phyloP scores from a whole-genome alignment of 2,797 vertebrate species.

The Dipus sagitta region DNA sequence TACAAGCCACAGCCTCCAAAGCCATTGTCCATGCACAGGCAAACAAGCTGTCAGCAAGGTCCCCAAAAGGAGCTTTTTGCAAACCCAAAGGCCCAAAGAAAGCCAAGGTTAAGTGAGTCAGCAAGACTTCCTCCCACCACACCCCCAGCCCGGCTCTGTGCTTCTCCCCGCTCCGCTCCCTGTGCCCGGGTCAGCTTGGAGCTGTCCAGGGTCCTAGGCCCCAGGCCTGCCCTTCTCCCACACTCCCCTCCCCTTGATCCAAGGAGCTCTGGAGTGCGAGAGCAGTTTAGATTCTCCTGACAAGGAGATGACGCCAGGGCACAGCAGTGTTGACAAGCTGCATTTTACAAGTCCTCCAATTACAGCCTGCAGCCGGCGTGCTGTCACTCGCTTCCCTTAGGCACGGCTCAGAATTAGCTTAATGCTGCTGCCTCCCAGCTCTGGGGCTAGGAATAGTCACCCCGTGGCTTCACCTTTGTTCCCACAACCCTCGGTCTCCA shows the following conservation, averaged over 20 bases:
- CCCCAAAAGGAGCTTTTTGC: not conserved
- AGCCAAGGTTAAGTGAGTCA: not conserved
- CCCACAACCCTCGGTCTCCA: not conserved
- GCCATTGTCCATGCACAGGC: not conserved
- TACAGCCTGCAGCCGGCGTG: slow-evolving; percentile 79
- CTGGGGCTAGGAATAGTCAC: slow-evolving; percentile 84
- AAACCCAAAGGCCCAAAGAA: not conserved
- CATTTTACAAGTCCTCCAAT: slow-evolving; percentile 85
- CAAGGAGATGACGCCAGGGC: slow-evolving; percentile 48
- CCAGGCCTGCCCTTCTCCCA: not conserved
- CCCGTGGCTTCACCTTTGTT: slow-evolving; percentile 51
- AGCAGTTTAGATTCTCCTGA: slow-evolving; percentile 15
- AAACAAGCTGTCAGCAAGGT: not conserved
- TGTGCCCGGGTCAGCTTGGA: not conserved
- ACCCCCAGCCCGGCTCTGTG: not conserved
- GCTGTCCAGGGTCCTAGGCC: not conserved
- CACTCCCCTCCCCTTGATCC: not conserved
- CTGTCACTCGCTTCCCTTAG: slow-evolving; percentile 68
- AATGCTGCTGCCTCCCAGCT: slow-evolving; percentile 80
- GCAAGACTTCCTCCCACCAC: not conserved
- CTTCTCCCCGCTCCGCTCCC: not conserved
- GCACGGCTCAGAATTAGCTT: slow-evolving; percentile 81
- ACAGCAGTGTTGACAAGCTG: slow-evolving; percentile 79
- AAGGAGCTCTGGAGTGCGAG: not conserved
- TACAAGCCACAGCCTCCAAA: not conserved